Evolutionary conservation across 2,113 vertebrate species (phyloP), one percentile per base, ranked within the genome.

Genomic region (Okapia johnstoni): DNA sequence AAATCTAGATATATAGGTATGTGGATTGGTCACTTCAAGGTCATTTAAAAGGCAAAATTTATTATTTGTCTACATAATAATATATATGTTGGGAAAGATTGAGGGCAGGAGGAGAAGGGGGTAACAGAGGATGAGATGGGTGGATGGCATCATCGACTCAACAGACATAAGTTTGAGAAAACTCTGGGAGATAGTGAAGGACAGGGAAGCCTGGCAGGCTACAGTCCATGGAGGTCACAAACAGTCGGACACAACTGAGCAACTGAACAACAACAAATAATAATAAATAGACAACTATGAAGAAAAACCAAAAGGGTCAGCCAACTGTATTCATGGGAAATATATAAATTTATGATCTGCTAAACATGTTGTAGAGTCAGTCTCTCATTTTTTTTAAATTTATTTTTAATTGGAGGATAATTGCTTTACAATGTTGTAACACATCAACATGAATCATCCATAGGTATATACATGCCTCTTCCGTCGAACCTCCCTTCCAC

Each of bases 1-100:
- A 30, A 23, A 46, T 4, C 3, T 5, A 50, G 17, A 50, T 10
- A 40, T 3, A 33, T 4, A 66, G 9, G 3, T 23, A 43, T 21
- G 16, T 43, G 14, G 36, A 36, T 6, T 46, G 6, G 58, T 76
- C 43, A 66, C n/a, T 30, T 88, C 19, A 66, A 76, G 48, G 19
- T 7, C 54, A 80, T 60, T 93, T 46, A 33, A 57, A 84, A 95
- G 40, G 17, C 26, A 93, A 95, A 79, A 61, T 76, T 25, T 52
- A 61, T 25, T 90, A 52, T 26, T 92, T 63, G 57, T 55, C 76
- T 85, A 90, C 36, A 36, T n/a, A n/a, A 5, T 15, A 79, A 85
- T 60, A 77, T 43, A 76, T 11, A 43, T 76, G 23, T 26, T 43
- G 40, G 40, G 70, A 43, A 43, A 43, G 12, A 26, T 0, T 76